Conservation (phyloP, 1,140 invertebrate species). For the Saccostrea echinata region DNA sequence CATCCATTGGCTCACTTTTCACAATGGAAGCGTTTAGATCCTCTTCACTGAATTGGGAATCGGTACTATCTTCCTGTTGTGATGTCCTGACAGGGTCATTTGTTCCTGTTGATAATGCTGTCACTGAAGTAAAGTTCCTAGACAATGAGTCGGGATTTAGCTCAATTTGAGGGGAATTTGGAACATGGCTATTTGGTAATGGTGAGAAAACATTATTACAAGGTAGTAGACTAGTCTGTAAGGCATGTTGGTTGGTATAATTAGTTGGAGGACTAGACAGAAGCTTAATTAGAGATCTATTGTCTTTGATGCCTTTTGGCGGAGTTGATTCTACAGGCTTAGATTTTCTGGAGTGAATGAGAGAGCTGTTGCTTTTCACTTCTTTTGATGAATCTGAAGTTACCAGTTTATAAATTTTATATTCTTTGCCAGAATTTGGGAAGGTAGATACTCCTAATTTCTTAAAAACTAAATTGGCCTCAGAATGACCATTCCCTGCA, state of each 20-base stretch:
- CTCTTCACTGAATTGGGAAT: not conserved
- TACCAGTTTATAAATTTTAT: too few relatives aligned
- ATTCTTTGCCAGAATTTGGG: too few relatives aligned
- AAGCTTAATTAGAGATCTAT: not conserved
- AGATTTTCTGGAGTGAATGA: not conserved
- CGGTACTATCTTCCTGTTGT: not conserved
- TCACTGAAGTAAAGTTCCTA: not conserved
- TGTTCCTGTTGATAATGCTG: not conserved
- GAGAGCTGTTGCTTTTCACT: too few relatives aligned
- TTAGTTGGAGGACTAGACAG: not conserved
- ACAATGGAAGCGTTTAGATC: not conserved
- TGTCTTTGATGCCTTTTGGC: not conserved
- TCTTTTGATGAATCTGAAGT: too few relatives aligned
- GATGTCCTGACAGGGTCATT: not conserved
- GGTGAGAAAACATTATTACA: not conserved
- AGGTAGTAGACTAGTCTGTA: not conserved
- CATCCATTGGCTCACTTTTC: not conserved
- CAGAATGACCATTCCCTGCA: too few relatives aligned
- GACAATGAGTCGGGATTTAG: not conserved
- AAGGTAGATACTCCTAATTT: too few relatives aligned
- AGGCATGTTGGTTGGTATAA: not conserved
- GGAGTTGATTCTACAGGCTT: not conserved
- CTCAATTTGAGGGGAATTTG: not conserved
- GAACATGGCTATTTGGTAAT: not conserved
- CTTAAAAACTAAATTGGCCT: too few relatives aligned